Evolutionary conservation across 1,140 invertebrate genomes (phyloP).

Genomic region (Drosophila gunungcola): DNA sequence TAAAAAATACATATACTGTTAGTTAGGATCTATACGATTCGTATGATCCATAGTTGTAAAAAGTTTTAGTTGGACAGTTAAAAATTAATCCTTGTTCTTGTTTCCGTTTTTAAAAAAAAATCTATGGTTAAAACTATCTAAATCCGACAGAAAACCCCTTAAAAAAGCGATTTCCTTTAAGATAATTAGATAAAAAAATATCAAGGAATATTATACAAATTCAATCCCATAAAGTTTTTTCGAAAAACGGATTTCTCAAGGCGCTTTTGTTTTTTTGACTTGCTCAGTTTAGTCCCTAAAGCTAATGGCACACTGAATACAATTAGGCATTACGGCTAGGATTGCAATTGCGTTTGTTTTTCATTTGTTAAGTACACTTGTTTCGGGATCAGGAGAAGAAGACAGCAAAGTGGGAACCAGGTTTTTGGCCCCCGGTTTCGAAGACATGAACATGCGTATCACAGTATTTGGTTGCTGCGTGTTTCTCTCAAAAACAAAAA

Average conservation of each 20-base stretch:
- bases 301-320: constrained; percentile 80
- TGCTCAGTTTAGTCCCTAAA: constrained; percentile 41
- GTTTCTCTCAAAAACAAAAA: constrained; percentile 10
- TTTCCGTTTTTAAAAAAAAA: background rate
- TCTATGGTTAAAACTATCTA: background rate
- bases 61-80: constrained; percentile 4
- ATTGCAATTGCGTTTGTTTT: constrained; percentile 53
- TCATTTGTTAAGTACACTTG: constrained; percentile 53
- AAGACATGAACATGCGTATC: constrained; percentile 61
- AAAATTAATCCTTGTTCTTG: background rate
- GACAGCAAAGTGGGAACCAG: background rate
- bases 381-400: constrained; percentile 1
- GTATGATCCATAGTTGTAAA: background rate
- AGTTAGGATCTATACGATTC: background rate
- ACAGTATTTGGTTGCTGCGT: constrained; percentile 75
- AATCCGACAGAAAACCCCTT: too few relatives aligned
- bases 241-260: background rate
- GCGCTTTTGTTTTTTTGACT: constrained; percentile 23
- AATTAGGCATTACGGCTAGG: constrained; percentile 33
- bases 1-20: constrained; percentile 35
- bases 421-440: background rate
- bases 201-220: background rate
- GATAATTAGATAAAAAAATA: too few relatives aligned
- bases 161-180: too few relatives aligned
- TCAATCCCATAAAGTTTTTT: background rate